Evolutionary conservation across 2,888 invertebrate genomes (phyloP), one percentile per base, ranked within the genome.

Genomic region (Acanthacorydalis orientalis): DNA sequence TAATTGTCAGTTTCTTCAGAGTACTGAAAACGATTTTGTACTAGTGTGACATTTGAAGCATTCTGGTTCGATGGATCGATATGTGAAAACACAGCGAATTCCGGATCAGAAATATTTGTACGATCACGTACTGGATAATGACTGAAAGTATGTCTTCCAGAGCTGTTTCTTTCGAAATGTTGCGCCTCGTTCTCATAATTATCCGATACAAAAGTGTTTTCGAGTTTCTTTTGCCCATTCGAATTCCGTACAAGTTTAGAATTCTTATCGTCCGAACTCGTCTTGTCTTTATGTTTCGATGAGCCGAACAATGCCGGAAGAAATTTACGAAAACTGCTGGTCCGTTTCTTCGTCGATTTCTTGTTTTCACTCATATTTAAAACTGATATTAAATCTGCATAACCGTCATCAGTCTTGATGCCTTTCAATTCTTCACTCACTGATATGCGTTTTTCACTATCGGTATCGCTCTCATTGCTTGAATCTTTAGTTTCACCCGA

Each of bases 201-300:
- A 37, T 60, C 59, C 4, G 54, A 54, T 45, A 54, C 52, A 3
- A 57, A 55, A 2, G 55, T 53, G 51, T 63, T 63, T 40, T 64
- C 60, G 15, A 53, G 57, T 47, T 55, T 56, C 46, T 56, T 60
- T n/a, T 44, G 9, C 11, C 47, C 46, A 46, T 44, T 46, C 7
- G 14, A 38, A 44, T 48, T 47, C n/a, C 10, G 35, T 7, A 14
- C 39, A n/a, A 37, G 9, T 32, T 54, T 52, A 51, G 52, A 55
- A 15, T 49, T 48, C 51, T 56, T 56, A 9, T 53, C 49, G 14
- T 57, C 56, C 6, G 60, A 57, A 46, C 55, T 54, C 50, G 68
- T 67, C 43, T 65, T 67, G 49, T 68, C 66, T 48, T 63, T 64
- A 40, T 61, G 55, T 48, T 63, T 65, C 0, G 58, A 56, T 8